These are phyloP conservation scores for Rhynchonycteris naso DNA, from an alignment of 2,797 vertebrate species.

Conservation along the genomic window DNA sequence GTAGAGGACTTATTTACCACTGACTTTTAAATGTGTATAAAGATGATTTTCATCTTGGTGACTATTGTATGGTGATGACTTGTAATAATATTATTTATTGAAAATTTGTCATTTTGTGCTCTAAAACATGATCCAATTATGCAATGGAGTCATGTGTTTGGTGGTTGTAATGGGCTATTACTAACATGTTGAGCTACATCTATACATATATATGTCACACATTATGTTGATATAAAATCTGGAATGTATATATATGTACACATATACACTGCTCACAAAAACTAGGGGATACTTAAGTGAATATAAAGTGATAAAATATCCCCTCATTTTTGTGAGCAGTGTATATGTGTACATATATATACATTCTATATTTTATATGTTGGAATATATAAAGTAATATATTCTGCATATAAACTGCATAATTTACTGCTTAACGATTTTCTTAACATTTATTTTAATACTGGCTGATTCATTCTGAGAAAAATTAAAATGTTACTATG, in stretches of 20 bases:
- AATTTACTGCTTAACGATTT: not conserved
- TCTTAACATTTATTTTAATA: not conserved
- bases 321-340: too few relatives aligned
- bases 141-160: not conserved
- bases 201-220: too few relatives aligned
- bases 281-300: too few relatives aligned
- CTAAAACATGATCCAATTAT: not conserved
- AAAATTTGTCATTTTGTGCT: not conserved
- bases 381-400: not conserved
- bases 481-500: not conserved
- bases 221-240: too few relatives aligned
- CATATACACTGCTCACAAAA: too few relatives aligned
- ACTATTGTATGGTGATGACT: not conserved
- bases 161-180: not conserved
- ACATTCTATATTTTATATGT: not conserved
- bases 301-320: too few relatives aligned
- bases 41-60: not conserved
- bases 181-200: not conserved
- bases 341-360: not conserved
- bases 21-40: not conserved
- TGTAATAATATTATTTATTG: not conserved
- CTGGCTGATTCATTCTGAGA: not conserved
- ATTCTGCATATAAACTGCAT: not conserved
- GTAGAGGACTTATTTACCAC: not conserved
- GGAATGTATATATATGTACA: not conserved